These are phyloP conservation scores for Drusus annulatus DNA, from an alignment of 1,140 invertebrate species.

Conservation along the genomic window DNA sequence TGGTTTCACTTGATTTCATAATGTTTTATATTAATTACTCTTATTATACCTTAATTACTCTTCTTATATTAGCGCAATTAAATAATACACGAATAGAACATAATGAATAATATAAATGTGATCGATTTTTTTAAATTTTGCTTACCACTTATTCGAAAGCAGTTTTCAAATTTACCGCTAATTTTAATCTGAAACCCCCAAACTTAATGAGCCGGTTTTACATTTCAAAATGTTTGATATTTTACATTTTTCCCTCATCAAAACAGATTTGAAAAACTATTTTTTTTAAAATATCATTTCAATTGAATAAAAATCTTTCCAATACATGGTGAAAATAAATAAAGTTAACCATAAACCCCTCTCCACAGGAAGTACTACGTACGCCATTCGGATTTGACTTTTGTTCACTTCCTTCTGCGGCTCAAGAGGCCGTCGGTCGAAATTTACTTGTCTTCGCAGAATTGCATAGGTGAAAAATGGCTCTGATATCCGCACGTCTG, in stretches of 20 bases:
- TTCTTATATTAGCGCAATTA: no score
- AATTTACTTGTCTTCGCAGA: slow-evolving; percentile 47
- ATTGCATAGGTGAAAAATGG: slow-evolving; percentile 51
- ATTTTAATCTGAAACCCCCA: slow-evolving; percentile 7
- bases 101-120: no score
- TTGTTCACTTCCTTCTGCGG: slow-evolving; percentile 46
- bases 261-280: no score
- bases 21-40: no score
- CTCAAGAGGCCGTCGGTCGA: slow-evolving; percentile 41
- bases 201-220: neutral
- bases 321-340: neutral
- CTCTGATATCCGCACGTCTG: slow-evolving; percentile 50
- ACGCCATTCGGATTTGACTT: slow-evolving; percentile 19
- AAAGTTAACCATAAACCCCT: neutral
- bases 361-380: slow-evolving; percentile 17
- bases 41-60: no score
- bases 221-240: neutral
- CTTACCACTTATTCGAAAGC: no score
- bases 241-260: neutral
- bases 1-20: no score
- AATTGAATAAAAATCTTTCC: neutral
- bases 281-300: no score
- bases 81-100: no score
- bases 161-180: slow-evolving; percentile 27
- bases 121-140: no score